A percentile compares a stretch with the other conserved stretches of the same genome.
These are phyloP conservation scores for Xylophagus ater DNA, from an alignment of 2,888 invertebrate genomes.

Conservation along the genomic window DNA sequence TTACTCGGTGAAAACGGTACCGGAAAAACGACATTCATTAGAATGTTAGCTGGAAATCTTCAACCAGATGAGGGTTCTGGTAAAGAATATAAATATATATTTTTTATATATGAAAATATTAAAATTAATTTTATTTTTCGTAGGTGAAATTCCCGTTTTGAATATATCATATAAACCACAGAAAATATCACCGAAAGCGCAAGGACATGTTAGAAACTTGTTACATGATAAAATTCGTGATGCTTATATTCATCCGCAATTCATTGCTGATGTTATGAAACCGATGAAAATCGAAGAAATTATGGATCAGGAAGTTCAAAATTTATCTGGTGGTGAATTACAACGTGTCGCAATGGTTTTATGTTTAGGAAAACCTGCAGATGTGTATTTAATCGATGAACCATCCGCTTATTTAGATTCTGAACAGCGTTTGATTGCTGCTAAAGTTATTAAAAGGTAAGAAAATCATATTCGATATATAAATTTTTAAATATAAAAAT, in stretches of 20 bases:
- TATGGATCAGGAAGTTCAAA: conserved; percentile 96
- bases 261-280: conserved; percentile 97
- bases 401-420: conserved; percentile 99
- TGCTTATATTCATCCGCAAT: conserved; percentile 95
- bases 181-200: conserved; percentile 96
- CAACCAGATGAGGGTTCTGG: conserved; percentile 64
- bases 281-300: conserved; percentile 94
- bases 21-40: conserved; percentile 97
- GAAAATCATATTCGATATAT: background rate
- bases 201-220: conserved; percentile 82
- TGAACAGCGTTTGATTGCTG: conserved; percentile 98
- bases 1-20: conserved; percentile 96
- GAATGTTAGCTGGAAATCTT: conserved; percentile 94
- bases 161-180: conserved; percentile 99
- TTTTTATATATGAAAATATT: background rate
- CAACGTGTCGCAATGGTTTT: conserved; percentile 93
- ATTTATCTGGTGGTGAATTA: conserved; percentile 97
- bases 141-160: conserved; percentile 58
- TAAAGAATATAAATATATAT: conserved; percentile 19
- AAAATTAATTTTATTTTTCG: conserved; percentile 41
- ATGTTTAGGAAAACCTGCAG: conserved; percentile 96
- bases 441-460: conserved; percentile 95
- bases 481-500: too few species aligned
- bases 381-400: conserved; percentile 97
- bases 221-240: conserved; percentile 95